Evolutionary conservation across 2,888 invertebrate genomes (phyloP).

Genomic region (Torymus texanus): DNA sequence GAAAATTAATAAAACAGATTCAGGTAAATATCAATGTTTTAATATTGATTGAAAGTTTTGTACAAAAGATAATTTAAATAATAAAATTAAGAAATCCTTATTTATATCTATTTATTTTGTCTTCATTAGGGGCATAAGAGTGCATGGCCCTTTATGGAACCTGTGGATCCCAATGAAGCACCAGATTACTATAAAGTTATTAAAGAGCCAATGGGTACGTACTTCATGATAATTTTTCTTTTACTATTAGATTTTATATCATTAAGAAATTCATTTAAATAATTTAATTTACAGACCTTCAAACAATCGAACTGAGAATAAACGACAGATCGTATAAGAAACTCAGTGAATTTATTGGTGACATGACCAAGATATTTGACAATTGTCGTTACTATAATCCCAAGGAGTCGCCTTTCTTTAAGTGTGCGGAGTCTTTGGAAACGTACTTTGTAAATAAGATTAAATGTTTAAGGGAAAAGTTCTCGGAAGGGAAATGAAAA

Average conservation of each 20-base stretch:
- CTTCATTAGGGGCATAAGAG: slow-evolving; percentile 88
- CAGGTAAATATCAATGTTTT: slow-evolving; percentile 77
- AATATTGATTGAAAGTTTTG: neutral
- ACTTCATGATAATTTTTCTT: slow-evolving; percentile 15
- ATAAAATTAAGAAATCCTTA: too few relatives aligned
- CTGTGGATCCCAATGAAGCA: slow-evolving; percentile 96
- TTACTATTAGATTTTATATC: slow-evolving; percentile 16
- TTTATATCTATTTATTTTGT: slow-evolving; percentile 3
- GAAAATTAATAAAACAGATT: slow-evolving; percentile 91
- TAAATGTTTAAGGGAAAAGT: slow-evolving; percentile 89
- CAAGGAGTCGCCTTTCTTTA: slow-evolving; percentile 95
- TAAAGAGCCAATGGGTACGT: slow-evolving; percentile 95
- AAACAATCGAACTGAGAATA: slow-evolving; percentile 92
- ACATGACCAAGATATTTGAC: slow-evolving; percentile 98
- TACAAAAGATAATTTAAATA: too few relatives aligned
- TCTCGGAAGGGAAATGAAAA: slow-evolving; percentile 78
- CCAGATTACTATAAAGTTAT: slow-evolving; percentile 98
- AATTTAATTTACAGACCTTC: slow-evolving; percentile 85
- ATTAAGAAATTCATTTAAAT: slow-evolving; percentile 12
- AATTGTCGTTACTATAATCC: slow-evolving; percentile 99
- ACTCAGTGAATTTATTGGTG: slow-evolving; percentile 96
- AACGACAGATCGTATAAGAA: slow-evolving; percentile 88
- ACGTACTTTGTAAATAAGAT: slow-evolving; percentile 96
- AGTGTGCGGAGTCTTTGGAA: slow-evolving; percentile 96
- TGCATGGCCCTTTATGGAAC: slow-evolving; percentile 98